A percentile compares a stretch with the other conserved stretches of the same genome.
These are phyloP conservation scores for Anastatus disparis DNA, from an alignment of 1,140 invertebrate genomes.

Conservation along the genomic window DNA sequence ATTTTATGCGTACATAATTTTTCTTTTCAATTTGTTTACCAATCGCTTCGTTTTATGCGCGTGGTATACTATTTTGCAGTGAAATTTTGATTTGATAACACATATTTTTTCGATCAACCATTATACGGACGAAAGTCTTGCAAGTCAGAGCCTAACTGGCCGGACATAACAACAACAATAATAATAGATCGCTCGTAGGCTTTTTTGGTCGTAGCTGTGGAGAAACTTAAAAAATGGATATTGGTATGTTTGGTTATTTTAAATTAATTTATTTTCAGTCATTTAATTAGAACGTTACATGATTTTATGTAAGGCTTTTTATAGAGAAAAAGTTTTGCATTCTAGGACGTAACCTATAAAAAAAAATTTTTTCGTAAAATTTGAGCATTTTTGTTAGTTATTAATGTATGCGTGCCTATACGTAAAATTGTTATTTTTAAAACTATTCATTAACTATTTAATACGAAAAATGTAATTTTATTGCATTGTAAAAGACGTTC, in stretches of 20 bases:
- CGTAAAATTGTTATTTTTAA: background rate
- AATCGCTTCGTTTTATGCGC: background rate
- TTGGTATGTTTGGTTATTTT: constrained; percentile 17
- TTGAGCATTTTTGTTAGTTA: background rate
- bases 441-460: background rate
- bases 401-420: background rate
- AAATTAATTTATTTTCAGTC: background rate
- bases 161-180: constrained; percentile 18
- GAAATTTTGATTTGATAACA: background rate
- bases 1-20: background rate
- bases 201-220: background rate
- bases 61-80: background rate
- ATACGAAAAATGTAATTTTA: background rate
- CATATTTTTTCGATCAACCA: background rate
- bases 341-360: constrained; percentile 7
- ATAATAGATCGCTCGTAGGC: background rate
- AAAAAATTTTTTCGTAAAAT: background rate
- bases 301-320: background rate
- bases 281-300: background rate
- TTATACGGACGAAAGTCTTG: background rate
- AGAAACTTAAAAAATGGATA: constrained; percentile 29
- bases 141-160: constrained; percentile 15
- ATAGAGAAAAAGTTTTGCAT: background rate
- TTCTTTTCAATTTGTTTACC: background rate
- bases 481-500: background rate